Conservation (phyloP, 2,888 invertebrate genomes). For the Tetrapedia diversipes region DNA sequence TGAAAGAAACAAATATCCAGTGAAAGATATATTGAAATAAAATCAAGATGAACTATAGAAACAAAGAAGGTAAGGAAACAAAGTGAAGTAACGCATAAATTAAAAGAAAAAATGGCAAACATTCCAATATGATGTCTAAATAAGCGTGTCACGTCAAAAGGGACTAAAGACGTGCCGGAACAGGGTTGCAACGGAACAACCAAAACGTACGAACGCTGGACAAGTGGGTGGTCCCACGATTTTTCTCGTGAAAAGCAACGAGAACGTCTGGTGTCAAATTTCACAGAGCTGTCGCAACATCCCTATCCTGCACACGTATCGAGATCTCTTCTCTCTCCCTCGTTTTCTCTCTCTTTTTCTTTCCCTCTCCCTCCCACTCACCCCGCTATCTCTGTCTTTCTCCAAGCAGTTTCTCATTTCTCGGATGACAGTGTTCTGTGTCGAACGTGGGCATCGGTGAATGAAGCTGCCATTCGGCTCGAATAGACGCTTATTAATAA, state of each 20-base stretch:
- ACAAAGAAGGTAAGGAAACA: too few relatives aligned
- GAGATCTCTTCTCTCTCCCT: conserved; percentile 21
- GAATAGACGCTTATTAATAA: conserved; percentile 80
- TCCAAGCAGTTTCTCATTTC: neutral
- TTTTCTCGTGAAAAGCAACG: conserved; percentile 20
- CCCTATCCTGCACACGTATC: neutral
- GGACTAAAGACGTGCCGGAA: conserved; percentile 12
- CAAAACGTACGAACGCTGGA: neutral
- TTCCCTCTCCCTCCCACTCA: too few relatives aligned
- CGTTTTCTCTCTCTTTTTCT: neutral
- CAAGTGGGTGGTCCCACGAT: conserved; percentile 13
- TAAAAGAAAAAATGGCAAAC: neutral
- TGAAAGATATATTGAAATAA: too few relatives aligned
- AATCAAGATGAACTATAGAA: neutral
- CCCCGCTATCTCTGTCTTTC: too few relatives aligned
- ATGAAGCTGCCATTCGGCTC: conserved; percentile 73
- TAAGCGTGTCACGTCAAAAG: too few relatives aligned
- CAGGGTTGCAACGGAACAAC: neutral
- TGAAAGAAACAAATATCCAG: too few relatives aligned
- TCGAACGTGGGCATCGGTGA: conserved; percentile 61
- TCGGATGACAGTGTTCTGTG: conserved; percentile 7
- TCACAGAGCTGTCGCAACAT: conserved; percentile 55
- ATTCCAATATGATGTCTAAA: neutral
- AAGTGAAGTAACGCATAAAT: too few relatives aligned
- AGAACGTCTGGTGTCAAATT: conserved; percentile 58